Conservation (phyloP, 2,888 invertebrate species). For the Drosophila colorata region DNA sequence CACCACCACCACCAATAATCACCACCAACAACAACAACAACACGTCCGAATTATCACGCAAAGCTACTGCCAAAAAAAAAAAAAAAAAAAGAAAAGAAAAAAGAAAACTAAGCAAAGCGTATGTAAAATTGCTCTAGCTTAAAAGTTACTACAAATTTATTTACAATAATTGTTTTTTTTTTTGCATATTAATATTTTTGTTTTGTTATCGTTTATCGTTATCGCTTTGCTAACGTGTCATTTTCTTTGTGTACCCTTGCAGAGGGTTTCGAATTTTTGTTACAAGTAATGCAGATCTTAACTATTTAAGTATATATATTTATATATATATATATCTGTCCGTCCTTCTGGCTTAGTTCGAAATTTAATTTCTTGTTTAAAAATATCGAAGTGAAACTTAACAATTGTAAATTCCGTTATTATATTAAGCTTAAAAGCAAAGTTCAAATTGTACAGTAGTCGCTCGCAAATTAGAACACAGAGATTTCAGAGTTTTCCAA, state of each 20-base stretch:
- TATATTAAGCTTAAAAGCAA: too few species aligned
- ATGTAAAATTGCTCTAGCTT: conserved; percentile 44
- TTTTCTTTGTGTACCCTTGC: background rate
- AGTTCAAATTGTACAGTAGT: too few species aligned
- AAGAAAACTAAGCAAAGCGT: conserved; percentile 31
- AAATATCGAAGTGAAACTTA: too few species aligned
- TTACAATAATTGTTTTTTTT: conserved; percentile 5
- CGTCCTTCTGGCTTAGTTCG: too few species aligned
- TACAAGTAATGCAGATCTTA: background rate
- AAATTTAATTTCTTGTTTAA: too few species aligned
- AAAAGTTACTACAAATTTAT: conserved; percentile 3
- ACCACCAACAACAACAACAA: conserved; percentile 43
- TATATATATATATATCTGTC: too few species aligned
- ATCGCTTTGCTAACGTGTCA: conserved; percentile 7
- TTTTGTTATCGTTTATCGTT: conserved; percentile 21
- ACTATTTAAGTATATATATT: too few species aligned
- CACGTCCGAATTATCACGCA: conserved; percentile 46
- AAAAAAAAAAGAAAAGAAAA: background rate
- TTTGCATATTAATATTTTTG: background rate
- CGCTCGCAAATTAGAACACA: too few species aligned
- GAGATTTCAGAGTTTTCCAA: too few species aligned
- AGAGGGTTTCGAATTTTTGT: background rate
- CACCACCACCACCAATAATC: conserved; percentile 37
- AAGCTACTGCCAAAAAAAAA: conserved; percentile 29
- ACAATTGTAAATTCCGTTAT: too few species aligned